Evolutionary conservation across 2,113 vertebrate species (phyloP).

Genomic region (Paradisaea rubra): DNA sequence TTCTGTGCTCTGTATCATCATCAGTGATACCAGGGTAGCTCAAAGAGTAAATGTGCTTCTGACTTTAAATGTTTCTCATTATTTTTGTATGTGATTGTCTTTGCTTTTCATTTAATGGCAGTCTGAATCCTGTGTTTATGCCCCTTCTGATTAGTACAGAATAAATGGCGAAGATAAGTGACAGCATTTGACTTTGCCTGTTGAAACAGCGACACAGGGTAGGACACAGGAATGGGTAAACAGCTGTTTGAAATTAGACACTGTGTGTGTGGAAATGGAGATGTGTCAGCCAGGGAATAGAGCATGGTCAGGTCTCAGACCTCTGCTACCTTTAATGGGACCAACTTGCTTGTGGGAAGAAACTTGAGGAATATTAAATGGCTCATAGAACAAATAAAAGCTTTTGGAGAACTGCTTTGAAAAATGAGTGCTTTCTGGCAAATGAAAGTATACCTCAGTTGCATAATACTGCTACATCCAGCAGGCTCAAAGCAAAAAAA

Average conservation of each 20-base stretch:
- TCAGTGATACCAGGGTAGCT: neutral
- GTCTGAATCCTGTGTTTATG: neutral
- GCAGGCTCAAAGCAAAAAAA: neutral
- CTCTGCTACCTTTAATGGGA: constrained; percentile 27
- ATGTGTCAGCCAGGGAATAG: neutral
- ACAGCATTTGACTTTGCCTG: constrained; percentile 15
- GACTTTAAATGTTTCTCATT: neutral
- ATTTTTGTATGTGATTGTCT: neutral
- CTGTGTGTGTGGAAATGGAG: neutral
- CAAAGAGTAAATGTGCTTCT: neutral
- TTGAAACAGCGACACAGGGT: neutral
- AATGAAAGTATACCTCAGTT: neutral
- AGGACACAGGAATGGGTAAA: constrained; percentile 5
- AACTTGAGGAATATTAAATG: neutral
- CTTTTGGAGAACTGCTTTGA: neutral
- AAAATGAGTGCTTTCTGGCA: neutral
- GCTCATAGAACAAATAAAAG: neutral
- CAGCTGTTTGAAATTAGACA: constrained; percentile 33
- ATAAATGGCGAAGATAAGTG: neutral
- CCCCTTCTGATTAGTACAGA: neutral
- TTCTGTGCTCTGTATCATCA: neutral
- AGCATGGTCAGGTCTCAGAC: neutral
- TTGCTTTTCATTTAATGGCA: neutral
- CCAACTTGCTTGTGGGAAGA: neutral
- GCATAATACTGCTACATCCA: neutral